These are phyloP conservation scores for Poecilia gillii DNA, from an alignment of 2,797 vertebrate genomes.

Conservation along the genomic window DNA sequence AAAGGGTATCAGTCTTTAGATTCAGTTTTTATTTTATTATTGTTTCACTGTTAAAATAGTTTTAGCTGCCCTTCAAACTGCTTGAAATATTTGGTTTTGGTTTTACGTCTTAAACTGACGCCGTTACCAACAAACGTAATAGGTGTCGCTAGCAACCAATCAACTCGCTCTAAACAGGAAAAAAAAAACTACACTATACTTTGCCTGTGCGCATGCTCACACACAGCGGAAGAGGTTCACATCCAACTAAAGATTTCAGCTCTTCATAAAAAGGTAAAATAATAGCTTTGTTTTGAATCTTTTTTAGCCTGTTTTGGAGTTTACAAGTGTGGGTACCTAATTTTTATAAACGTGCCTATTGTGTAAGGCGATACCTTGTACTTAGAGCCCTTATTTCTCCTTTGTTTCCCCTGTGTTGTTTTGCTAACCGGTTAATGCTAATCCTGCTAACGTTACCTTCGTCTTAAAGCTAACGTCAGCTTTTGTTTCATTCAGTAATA, in stretches of 20 bases:
- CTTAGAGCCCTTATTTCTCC: not conserved
- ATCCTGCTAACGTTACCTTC: slow-evolving; percentile 50
- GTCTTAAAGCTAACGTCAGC: slow-evolving; percentile 55
- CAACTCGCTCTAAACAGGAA: slow-evolving; percentile 2
- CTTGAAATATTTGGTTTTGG: not conserved
- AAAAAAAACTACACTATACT: not conserved
- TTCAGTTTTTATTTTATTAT: not conserved
- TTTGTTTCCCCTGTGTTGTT: slow-evolving; percentile 47
- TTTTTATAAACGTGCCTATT: not conserved
- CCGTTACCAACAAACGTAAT: slow-evolving; percentile 7
- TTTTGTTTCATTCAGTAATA: slow-evolving; percentile 48
- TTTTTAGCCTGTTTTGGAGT: not conserved
- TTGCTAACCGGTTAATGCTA: slow-evolving; percentile 72
- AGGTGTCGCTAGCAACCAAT: slow-evolving; percentile 44
- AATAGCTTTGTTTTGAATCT: not conserved
- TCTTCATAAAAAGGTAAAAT: slow-evolving; percentile 68
- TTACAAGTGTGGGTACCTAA: not conserved
- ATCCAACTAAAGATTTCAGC: slow-evolving; percentile 51
- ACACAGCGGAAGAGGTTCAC: slow-evolving; percentile 41
- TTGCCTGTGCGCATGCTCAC: slow-evolving; percentile 60
- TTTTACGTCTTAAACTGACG: not conserved
- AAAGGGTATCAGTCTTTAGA: not conserved
- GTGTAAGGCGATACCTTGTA: not conserved
- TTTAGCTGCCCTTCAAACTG: not conserved
- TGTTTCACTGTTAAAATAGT: not conserved